Conservation (phyloP, 2,113 vertebrate genomes). For the Cynoglossus semilaevis region DNA sequence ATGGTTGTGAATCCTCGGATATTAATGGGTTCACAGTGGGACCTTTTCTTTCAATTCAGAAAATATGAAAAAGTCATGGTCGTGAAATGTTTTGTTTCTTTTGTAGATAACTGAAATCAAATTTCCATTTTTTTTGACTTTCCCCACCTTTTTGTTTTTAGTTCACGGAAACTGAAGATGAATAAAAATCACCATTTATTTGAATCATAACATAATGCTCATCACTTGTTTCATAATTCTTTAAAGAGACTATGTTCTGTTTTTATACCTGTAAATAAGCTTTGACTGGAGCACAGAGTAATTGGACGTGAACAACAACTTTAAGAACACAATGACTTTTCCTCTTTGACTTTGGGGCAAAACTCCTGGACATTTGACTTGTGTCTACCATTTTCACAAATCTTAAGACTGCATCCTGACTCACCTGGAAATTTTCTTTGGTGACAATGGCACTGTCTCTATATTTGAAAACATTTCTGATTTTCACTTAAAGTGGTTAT, state of each 20-base stretch:
- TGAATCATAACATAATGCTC: slow-evolving; percentile 50
- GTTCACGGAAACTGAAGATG: slow-evolving; percentile 63
- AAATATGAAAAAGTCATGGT: slow-evolving; percentile 60
- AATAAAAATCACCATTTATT: slow-evolving; percentile 76
- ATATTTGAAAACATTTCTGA: too few species aligned
- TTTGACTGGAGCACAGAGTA: too few species aligned
- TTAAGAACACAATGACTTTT: too few species aligned
- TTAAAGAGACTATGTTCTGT: slow-evolving; percentile 37
- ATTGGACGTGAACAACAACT: too few species aligned
- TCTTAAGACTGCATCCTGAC: too few species aligned
- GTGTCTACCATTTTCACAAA: too few species aligned
- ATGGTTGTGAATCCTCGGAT: slow-evolving; percentile 40
- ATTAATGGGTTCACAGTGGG: slow-evolving; percentile 42
- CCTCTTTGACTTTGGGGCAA: too few species aligned
- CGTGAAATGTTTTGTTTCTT: slow-evolving; percentile 50
- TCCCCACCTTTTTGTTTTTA: slow-evolving; percentile 48
- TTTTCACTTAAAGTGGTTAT: too few species aligned
- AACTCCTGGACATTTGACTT: too few species aligned
- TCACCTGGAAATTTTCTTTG: too few species aligned
- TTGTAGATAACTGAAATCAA: slow-evolving; percentile 67
- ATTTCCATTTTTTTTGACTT: slow-evolving; percentile 28
- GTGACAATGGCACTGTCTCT: too few species aligned
- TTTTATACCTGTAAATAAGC: background rate
- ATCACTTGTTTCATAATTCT: slow-evolving; percentile 36
- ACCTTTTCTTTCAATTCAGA: slow-evolving; percentile 32